phyloP scores from a whole-genome alignment of 1,140 invertebrate genomes.

The Telenomus remus region DNA sequence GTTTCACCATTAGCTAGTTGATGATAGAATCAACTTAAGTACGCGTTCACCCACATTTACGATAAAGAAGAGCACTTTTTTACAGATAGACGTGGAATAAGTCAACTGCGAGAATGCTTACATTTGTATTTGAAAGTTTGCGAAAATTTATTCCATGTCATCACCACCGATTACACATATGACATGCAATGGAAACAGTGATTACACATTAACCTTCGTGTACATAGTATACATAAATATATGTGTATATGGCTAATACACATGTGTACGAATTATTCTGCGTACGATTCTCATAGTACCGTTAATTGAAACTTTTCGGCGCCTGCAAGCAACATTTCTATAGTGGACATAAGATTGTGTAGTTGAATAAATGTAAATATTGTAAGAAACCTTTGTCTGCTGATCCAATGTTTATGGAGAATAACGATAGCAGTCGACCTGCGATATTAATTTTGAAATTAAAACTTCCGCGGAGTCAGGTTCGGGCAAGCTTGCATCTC shows the following conservation, averaged over 20 bases:
- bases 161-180: conserved; percentile 1
- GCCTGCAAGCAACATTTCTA: conserved; percentile 34
- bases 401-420: conserved; percentile 2
- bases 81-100: conserved; percentile 10
- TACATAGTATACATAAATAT: conserved; percentile 59
- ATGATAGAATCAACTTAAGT: neutral
- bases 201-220: conserved; percentile 55
- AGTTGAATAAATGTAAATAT: conserved; percentile 43
- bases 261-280: conserved; percentile 44
- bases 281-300: conserved; percentile 31
- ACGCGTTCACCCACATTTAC: neutral
- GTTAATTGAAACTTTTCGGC: conserved; percentile 46
- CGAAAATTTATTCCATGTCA: conserved; percentile 15
- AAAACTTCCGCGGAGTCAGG: too few relatives aligned
- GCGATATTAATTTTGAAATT: too few relatives aligned
- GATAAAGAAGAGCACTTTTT: conserved; percentile 27
- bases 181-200: conserved; percentile 12
- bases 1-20: conserved; percentile 43
- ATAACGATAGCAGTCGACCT: too few relatives aligned
- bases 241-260: conserved; percentile 10
- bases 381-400: conserved; percentile 36
- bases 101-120: conserved; percentile 6
- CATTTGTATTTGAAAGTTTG: conserved; percentile 46
- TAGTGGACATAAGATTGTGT: conserved; percentile 39
- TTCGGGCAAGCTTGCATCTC: too few relatives aligned